phyloP scores from a whole-genome alignment of 2,888 invertebrate genomes.

The Operophtera brumata region DNA sequence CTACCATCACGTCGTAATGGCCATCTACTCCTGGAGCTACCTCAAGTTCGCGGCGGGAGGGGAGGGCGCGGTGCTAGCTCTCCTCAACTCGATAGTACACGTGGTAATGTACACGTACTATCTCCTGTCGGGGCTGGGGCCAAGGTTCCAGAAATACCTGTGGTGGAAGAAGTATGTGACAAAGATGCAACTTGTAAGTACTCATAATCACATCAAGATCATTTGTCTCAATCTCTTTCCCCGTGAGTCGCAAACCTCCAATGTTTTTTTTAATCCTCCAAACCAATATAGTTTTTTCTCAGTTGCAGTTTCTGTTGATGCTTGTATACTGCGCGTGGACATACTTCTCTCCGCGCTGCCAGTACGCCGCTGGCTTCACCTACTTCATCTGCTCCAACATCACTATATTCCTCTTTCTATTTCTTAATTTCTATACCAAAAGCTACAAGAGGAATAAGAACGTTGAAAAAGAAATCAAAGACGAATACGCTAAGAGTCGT shows the following conservation, averaged over 20 bases:
- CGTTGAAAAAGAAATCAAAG: conserved; percentile 47
- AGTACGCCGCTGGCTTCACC: conserved; percentile 81
- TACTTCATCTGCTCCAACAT: conserved; percentile 80
- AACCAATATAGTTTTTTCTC: no score
- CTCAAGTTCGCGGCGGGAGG: conserved; percentile 89
- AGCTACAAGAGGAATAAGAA: conserved; percentile 73
- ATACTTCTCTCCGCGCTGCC: conserved; percentile 80
- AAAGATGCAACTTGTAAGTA: conserved; percentile 86
- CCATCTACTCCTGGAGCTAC: conserved; percentile 89
- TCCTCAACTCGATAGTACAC: conserved; percentile 89
- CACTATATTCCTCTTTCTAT: conserved; percentile 82
- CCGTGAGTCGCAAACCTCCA: no score
- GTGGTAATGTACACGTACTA: conserved; percentile 93
- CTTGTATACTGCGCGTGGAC: conserved; percentile 81
- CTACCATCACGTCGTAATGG: conserved; percentile 92
- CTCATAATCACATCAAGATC: not conserved
- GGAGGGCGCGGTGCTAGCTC: conserved; percentile 87
- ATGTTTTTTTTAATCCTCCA: no score
- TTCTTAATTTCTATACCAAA: conserved; percentile 83
- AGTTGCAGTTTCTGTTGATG: conserved; percentile 85
- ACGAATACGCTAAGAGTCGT: conserved; percentile 42
- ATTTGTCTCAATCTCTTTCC: no score
- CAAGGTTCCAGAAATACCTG: conserved; percentile 86
- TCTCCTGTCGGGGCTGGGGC: conserved; percentile 88
- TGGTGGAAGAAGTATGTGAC: conserved; percentile 96